A percentile compares a stretch with the other conserved stretches of the same genome.
Conservation (phyloP, 2,797 vertebrate genomes). For the Tapirus indicus region DNA sequence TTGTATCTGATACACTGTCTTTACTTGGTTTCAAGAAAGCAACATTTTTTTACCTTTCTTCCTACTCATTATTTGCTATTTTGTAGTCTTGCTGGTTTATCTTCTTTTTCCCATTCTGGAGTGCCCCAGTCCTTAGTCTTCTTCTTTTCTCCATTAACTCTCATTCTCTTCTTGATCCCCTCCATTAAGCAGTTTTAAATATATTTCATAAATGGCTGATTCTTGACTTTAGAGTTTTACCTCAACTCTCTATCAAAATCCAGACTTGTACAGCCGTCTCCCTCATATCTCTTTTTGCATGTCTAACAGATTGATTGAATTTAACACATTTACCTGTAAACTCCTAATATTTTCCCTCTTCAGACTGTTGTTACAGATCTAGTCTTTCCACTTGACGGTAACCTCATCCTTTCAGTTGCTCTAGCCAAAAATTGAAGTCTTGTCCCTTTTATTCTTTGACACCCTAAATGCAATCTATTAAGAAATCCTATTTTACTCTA, state of each 20-base stretch:
- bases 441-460: background rate
- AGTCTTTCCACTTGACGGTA: background rate
- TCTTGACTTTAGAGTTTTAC: background rate
- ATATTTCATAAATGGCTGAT: too few species aligned
- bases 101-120: background rate
- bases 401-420: background rate
- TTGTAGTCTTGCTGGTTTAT: too few species aligned
- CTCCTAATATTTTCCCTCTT: background rate
- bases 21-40: background rate
- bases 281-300: background rate
- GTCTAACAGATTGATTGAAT: background rate
- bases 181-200: background rate
- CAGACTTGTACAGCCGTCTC: background rate
- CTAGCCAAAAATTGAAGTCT: background rate
- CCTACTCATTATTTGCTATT: background rate
- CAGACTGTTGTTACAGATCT: background rate
- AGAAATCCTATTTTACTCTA: background rate
- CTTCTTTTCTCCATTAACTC: background rate
- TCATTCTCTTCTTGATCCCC: background rate
- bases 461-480: background rate
- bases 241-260: background rate
- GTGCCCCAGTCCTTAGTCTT: background rate
- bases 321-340: background rate
- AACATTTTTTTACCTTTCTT: background rate
- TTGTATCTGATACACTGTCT: background rate